Evolutionary conservation across 2,113 vertebrate genomes (phyloP), one percentile per base, ranked within the genome.

Genomic region (Ceuthmochares aereus): DNA sequence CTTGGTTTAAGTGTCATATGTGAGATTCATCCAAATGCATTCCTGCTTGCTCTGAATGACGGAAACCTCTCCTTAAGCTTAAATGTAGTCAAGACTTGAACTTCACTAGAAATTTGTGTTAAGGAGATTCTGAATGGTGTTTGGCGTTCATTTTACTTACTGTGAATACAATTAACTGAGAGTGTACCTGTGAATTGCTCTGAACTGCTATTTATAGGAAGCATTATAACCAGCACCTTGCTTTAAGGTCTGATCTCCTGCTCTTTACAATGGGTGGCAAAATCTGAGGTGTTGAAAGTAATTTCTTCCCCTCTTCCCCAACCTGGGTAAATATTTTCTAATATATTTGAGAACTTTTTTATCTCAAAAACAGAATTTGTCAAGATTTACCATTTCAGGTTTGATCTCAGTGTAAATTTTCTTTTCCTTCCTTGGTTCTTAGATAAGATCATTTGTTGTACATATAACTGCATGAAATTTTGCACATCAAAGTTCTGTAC

Each of bases 391-490:
- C 84, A 88, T 68, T 87, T 87, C 82, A 92, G 5, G 36, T 92
- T 94, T 93, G 25, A 59, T 95, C 59, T 87, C 86, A 82, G 36
- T 93, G 60, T 85, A 77, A 84, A 19, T 93, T 95, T 96, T 89
- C 40, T 84, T 51, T 29, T 26, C 64, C 36, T 63, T 94, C 49
- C 84, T 78, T 62, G 47, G 45, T 92, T 98, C 91, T 94, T 83
- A 85, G 52, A 82, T 62, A 90, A 95, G 95, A 80, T 72, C 21
- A 80, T 94, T 93, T 94, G 68, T 72, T 58, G 72, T 86, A 63
- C 36, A 80, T 91, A 76, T 43, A 82, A 78, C 68, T 90, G 67
- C 66, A 54, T 15, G 1, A 86, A 86, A 94, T 68, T 91, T 91
- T 78, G 9, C 78, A 69, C 13, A 56, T 94, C 84, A 84, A 83